Conservation (phyloP, 2,797 vertebrate species). For the Poecilia picta region DNA sequence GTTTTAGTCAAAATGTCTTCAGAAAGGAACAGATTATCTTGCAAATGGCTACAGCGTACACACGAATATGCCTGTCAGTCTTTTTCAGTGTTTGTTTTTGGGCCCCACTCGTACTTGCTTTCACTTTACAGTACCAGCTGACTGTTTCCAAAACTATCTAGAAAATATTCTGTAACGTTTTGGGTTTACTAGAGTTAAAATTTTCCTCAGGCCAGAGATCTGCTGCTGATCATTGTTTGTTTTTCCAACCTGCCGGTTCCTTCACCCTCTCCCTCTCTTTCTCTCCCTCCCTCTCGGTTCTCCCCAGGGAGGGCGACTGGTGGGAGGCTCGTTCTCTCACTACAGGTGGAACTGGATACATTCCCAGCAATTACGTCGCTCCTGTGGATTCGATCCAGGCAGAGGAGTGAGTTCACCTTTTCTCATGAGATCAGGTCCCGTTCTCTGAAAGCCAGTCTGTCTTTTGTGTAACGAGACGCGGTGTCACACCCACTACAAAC, state of each 20-base stretch:
- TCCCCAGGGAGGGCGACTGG: constrained; percentile 96
- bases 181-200: constrained; percentile 4
- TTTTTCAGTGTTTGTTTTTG: neutral
- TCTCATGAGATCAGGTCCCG: neutral
- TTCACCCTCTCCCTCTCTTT: constrained; percentile 8
- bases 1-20: neutral
- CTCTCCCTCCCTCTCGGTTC: neutral
- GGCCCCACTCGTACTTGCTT: neutral
- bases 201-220: constrained; percentile 18
- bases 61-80: neutral
- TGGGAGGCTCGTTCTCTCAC: constrained; percentile 98
- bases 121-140: neutral
- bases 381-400: constrained; percentile 99
- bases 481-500: neutral
- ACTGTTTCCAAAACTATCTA: neutral
- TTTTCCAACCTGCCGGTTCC: constrained; percentile 36
- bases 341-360: constrained; percentile 97
- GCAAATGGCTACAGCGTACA: neutral
- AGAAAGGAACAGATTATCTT: neutral
- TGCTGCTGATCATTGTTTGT: constrained; percentile 25
- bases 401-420: constrained; percentile 90
- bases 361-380: constrained; percentile 99
- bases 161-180: constrained; percentile 13
- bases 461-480: constrained; percentile 17
- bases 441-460: neutral